Evolutionary conservation across 2,797 vertebrate species (phyloP).

Genomic region (Manis javanica): DNA sequence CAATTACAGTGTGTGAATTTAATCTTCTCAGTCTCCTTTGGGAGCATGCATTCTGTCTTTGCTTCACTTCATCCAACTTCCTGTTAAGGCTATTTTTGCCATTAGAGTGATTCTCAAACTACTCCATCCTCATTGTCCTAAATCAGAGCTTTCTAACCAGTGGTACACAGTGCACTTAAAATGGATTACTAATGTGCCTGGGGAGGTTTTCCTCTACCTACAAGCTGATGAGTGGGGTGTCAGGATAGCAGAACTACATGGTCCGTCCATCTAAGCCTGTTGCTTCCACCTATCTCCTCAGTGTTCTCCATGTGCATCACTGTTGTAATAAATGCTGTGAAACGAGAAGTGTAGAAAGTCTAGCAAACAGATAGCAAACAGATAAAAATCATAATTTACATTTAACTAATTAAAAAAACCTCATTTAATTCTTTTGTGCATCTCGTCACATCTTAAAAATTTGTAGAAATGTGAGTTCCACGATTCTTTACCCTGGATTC

Average conservation of each 20-base stretch:
- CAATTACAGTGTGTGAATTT: constrained; percentile 57
- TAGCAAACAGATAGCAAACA: neutral
- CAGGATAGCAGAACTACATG: neutral
- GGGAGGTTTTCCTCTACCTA: neutral
- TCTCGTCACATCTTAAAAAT: neutral
- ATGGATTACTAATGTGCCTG: neutral
- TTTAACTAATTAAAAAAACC: neutral
- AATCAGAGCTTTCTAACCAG: neutral
- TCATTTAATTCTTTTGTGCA: neutral
- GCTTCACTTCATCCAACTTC: constrained; percentile 7
- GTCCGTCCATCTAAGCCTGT: neutral
- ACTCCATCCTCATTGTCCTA: neutral
- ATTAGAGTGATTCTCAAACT: neutral
- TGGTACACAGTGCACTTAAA: neutral
- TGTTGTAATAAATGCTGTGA: neutral
- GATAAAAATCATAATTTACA: neutral
- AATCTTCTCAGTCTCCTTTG: neutral
- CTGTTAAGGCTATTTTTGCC: neutral
- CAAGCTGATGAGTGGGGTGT: neutral
- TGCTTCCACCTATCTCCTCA: neutral
- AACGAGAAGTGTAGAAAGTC: neutral
- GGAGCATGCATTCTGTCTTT: neutral
- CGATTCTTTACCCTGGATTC: neutral
- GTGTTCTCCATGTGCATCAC: neutral
- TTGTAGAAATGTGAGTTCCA: neutral